phyloP scores from a whole-genome alignment of 2,797 vertebrate species.

The Micromesistius poutassou region DNA sequence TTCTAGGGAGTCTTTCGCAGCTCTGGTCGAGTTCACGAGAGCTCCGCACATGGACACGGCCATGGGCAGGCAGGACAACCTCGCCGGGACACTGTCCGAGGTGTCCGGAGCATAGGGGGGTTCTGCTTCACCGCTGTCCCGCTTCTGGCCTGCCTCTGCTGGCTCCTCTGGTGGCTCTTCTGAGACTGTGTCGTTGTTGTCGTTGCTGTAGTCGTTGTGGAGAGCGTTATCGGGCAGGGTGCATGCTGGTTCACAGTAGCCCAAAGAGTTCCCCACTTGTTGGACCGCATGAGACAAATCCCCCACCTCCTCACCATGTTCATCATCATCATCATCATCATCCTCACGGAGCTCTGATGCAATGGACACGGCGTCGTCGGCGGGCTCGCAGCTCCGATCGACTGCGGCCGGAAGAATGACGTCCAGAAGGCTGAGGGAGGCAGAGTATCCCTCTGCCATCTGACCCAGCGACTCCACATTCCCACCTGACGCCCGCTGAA shows the following conservation, averaged over 20 bases:
- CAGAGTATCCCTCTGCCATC: constrained; percentile 41
- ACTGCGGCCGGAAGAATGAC: constrained; percentile 66
- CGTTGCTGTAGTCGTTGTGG: constrained; percentile 8
- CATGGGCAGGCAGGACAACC: constrained; percentile 74
- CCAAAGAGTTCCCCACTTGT: constrained; percentile 13
- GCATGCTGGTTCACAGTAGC: constrained; percentile 13
- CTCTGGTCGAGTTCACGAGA: constrained; percentile 52
- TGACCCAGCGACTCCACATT: constrained; percentile 30
- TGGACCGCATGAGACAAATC: constrained; percentile 23
- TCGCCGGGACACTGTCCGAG: constrained; percentile 47
- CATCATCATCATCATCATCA: constrained; percentile 19
- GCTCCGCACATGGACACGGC: constrained; percentile 77
- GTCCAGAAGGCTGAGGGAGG: constrained; percentile 57
- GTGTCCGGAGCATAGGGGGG: neutral
- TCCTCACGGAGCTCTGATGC: constrained; percentile 36
- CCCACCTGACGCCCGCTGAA: constrained; percentile 17
- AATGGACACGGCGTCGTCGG: constrained; percentile 26
- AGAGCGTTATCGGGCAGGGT: neutral
- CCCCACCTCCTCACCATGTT: neutral
- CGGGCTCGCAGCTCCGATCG: constrained; percentile 50
- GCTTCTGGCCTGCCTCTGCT: constrained; percentile 7
- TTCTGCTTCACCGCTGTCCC: constrained; percentile 18
- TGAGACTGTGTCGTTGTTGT: constrained; percentile 9
- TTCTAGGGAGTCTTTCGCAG: constrained; percentile 33
- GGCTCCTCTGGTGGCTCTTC: constrained; percentile 13